Evolutionary conservation across 2,113 vertebrate species (phyloP), one percentile per base, ranked within the genome.

Genomic region (Tragelaphus buxtoni): DNA sequence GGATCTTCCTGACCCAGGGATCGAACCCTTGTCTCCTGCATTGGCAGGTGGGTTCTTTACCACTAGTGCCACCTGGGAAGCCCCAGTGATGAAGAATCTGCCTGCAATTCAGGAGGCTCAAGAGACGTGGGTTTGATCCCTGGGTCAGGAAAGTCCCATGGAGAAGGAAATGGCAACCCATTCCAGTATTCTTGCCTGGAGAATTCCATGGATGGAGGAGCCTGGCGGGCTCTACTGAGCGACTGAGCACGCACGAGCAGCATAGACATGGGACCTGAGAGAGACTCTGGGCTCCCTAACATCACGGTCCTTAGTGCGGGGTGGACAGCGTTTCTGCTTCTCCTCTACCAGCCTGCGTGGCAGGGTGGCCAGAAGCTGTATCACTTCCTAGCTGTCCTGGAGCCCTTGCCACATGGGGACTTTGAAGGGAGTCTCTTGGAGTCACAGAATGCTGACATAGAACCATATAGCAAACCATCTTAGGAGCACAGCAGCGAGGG

Each of bases 251-350:
- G 20, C 0, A 13, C 24, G 5, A 39, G 17, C 26, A 28, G 32
- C 4, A 8, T 9, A 17, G 42, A 18, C 35, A 1, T 0, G 6
- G 13, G 30, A 47, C 10, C 8, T 2, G 4, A 56, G 60, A 35
- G 79, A 5, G 20, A 14, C 5, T 39, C 26, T 32, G 51, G 17
- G 7, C 28, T 61, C 32, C 28, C 76, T 0, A 17, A 58, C 4
- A 53, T 7, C n/a, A 26, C 1, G 12, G 17, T 6, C 2, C 55
- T n/a, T 47, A 1, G 4, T 10, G 3, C 9, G n/a, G 58, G 45
- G 17, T 0, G 0, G 35, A 51, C 1, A 45, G 7, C 1, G 3
- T 14, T 12, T 63, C 17, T 17, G 6, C 55, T 35, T 55, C 77
- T 76, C 3, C 26, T 51, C 24, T 3, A 35, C 9, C 11, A 61